phyloP scores from a whole-genome alignment of 2,888 invertebrate genomes.

The Himalopsyche kuldschensis region DNA sequence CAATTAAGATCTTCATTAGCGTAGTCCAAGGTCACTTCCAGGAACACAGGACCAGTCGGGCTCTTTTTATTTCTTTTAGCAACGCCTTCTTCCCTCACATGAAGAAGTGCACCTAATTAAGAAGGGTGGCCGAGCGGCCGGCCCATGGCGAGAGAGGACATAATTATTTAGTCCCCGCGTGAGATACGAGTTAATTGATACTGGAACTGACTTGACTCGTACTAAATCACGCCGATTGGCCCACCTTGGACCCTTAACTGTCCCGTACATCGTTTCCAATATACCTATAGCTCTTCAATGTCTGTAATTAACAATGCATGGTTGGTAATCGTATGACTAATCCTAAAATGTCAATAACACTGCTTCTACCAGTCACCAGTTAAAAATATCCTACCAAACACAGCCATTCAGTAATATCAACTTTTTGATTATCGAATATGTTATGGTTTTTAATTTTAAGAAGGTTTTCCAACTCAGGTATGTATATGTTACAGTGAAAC shows the following conservation, averaged over 20 bases:
- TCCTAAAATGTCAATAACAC: no score
- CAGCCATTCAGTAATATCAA: no score
- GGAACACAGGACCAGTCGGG: slow-evolving; percentile 31
- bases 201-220: slow-evolving; percentile 5
- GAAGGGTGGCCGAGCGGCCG: slow-evolving; percentile 26
- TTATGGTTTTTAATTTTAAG: no score
- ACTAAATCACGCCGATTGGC: slow-evolving; percentile 26
- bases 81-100: slow-evolving; percentile 10
- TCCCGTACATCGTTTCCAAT: not conserved
- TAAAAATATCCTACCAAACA: no score
- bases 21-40: slow-evolving; percentile 38
- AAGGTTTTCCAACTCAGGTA: no score
- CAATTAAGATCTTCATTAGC: slow-evolving; percentile 41
- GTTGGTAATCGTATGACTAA: no score
- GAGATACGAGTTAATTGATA: slow-evolving; percentile 39
- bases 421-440: no score
- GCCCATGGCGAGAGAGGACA: slow-evolving; percentile 35
- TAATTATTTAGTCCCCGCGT: slow-evolving; percentile 39
- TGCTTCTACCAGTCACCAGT: no score
- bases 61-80: slow-evolving; percentile 19
- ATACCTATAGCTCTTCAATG: not conserved
- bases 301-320: not conserved
- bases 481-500: no score
- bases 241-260: not conserved
- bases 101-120: slow-evolving; percentile 20